These are phyloP conservation scores for Conomelus anceps DNA, from an alignment of 2,888 invertebrate genomes.

Conservation along the genomic window DNA sequence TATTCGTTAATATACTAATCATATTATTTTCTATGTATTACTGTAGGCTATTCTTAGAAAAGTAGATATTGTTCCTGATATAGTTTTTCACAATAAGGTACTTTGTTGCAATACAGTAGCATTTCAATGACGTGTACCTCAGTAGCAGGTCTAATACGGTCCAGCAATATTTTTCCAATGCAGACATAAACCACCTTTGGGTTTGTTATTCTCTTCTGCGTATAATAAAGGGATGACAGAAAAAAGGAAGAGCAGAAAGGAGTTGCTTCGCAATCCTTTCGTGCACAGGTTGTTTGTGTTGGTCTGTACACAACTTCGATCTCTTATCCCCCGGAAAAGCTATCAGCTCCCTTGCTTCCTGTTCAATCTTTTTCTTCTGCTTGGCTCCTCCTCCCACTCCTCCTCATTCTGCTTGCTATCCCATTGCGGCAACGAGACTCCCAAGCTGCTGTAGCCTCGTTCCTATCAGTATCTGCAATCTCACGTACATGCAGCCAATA, in stretches of 20 bases:
- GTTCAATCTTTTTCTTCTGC: not conserved
- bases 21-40: too few relatives aligned
- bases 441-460: not conserved
- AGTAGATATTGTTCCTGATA: too few relatives aligned
- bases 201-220: not conserved
- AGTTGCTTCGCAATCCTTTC: not conserved
- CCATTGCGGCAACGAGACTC: not conserved
- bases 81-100: too few relatives aligned
- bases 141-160: too few relatives aligned
- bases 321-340: not conserved
- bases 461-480: not conserved
- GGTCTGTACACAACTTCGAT: not conserved
- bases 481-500: not conserved
- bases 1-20: too few relatives aligned
- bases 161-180: not conserved
- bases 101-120: too few relatives aligned
- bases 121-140: too few relatives aligned
- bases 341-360: not conserved
- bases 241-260: not conserved
- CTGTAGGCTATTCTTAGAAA: too few relatives aligned
- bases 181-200: not conserved
- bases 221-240: not conserved
- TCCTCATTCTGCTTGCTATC: not conserved
- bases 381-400: not conserved
- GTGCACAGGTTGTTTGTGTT: not conserved